Percentiles rank a stretch among this genome's conserved stretches.
Evolutionary conservation across 1,140 invertebrate genomes (phyloP).

Genomic region (Batillaria attramentaria): DNA sequence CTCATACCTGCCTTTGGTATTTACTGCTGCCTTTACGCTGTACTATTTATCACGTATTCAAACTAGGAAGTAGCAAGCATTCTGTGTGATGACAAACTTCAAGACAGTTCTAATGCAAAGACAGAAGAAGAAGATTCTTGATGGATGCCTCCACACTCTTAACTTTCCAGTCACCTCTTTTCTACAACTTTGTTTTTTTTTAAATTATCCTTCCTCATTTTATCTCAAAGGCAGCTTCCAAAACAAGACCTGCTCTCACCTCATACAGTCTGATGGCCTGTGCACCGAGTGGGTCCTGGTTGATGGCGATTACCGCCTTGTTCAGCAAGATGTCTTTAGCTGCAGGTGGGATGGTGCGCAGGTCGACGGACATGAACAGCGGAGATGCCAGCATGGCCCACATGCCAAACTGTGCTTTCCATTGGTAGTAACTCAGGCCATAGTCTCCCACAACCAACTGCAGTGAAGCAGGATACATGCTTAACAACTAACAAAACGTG

Average conservation of each 20-base stretch:
- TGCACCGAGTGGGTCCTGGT: slow-evolving; percentile 95
- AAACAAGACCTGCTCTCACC: slow-evolving; percentile 7
- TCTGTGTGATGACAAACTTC: too few relatives aligned
- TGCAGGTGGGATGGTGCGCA: slow-evolving; percentile 89
- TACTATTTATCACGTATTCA: too few relatives aligned
- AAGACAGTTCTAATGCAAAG: too few relatives aligned
- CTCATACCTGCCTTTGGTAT: too few relatives aligned
- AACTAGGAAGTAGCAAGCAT: too few relatives aligned
- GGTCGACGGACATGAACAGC: slow-evolving; percentile 96
- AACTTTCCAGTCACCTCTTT: background rate
- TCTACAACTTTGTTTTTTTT: slow-evolving; percentile 5
- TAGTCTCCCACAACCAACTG: slow-evolving; percentile 97
- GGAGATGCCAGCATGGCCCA: slow-evolving; percentile 98
- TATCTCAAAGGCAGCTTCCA: background rate
- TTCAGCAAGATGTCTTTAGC: slow-evolving; percentile 96
- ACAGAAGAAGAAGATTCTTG: background rate
- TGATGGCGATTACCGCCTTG: slow-evolving; percentile 93
- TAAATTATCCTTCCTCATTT: background rate
- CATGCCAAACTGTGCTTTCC: slow-evolving; percentile 96
- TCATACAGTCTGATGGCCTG: slow-evolving; percentile 75
- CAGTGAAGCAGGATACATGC: slow-evolving; percentile 58
- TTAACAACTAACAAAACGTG: background rate
- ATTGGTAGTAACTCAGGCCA: slow-evolving; percentile 95
- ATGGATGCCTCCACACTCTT: background rate
- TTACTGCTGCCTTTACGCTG: too few relatives aligned